These are phyloP conservation scores for Heliconius eleuchia DNA, from an alignment of 1,140 invertebrate genomes.

Conservation along the genomic window DNA sequence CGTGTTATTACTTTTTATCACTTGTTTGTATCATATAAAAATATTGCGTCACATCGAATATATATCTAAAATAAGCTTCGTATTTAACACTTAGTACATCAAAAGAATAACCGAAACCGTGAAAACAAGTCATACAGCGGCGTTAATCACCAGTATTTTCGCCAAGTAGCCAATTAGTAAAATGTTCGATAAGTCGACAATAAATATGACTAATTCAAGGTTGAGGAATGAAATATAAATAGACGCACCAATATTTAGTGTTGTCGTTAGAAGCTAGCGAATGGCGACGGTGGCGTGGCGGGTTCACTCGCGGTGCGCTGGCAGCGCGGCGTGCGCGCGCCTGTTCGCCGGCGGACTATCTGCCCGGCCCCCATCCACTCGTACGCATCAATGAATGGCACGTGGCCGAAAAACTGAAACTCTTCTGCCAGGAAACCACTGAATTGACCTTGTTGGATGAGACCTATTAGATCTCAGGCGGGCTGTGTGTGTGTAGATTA, in stretches of 20 bases:
- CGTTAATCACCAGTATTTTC: constrained; percentile 41
- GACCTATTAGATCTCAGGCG: constrained; percentile 30
- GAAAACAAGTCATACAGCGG: background rate
- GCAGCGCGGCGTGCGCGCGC: constrained; percentile 61
- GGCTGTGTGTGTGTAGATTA: constrained; percentile 22
- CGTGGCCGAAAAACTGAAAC: constrained; percentile 72
- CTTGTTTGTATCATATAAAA: background rate
- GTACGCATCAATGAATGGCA: constrained; percentile 68
- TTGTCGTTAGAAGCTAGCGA: constrained; percentile 32
- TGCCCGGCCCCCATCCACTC: constrained; percentile 61
- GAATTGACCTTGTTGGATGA: constrained; percentile 50
- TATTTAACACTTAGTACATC: background rate
- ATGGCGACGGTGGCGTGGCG: constrained; percentile 9
- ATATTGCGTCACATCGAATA: background rate
- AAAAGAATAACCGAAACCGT: background rate
- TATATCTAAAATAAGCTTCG: background rate
- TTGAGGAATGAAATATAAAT: constrained; percentile 56
- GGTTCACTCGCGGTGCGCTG: constrained; percentile 56
- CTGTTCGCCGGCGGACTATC: constrained; percentile 64
- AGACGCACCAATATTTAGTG: constrained; percentile 66
- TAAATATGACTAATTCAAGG: constrained; percentile 56
- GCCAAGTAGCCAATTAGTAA: constrained; percentile 57
- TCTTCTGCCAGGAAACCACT: constrained; percentile 48
- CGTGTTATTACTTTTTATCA: constrained; percentile 34
- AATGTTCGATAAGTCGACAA: constrained; percentile 29